Base-by-base conservation (phyloP, 2,888 invertebrate species). In the Apamea anceps region DNA sequence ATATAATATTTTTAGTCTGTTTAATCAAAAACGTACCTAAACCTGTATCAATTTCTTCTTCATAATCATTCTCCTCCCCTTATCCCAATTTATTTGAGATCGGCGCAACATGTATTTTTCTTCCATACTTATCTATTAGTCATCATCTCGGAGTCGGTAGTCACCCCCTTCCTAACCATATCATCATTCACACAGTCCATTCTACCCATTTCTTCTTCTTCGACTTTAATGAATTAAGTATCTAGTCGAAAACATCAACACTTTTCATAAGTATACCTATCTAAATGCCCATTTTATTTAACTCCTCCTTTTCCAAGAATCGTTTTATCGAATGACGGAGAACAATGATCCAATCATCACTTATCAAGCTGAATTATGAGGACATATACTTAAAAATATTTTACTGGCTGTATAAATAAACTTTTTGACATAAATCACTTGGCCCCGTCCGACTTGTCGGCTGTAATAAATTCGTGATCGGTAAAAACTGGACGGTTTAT, bases 341-440 rank as follows among this genome's bases (percentile, higher is more conserved):
- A 84, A 89, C 86, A 86, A 88, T 86, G 63, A 82, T 62, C 80
- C 87, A 80, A 88, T 89, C 88, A 84, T 88, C 83, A 87, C 83
- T 85, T 89, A 88, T 89, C 88, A 75, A 73, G 67, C 72, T 85
- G 82, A 88, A 86, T 85, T 87, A 89, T 85, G 83, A 77, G 60
- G 82, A 87, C 82, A 75, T 79, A 75, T 72, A 82, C 60, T 72
- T 86, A 79, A 86, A 89, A 86, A 88, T 87, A 88, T 89, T 85
- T 89, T 79, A 87, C 80, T 71, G 80, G 71, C 66, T 78, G 83
- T 82, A 62, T 82, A 84, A 79, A 88, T 83, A 88, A 85, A 89
- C 60, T 82, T 82, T 87, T 82, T 78, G 72, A 75, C 81, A 78
- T 89, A 88, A 89, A 89, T 89, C 74, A 82, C 67, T 71, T 60